Percentiles rank a stretch among this genome's conserved stretches.
phyloP scores from a whole-genome alignment of 2,113 vertebrate species.

The Cavia porcellus region DNA sequence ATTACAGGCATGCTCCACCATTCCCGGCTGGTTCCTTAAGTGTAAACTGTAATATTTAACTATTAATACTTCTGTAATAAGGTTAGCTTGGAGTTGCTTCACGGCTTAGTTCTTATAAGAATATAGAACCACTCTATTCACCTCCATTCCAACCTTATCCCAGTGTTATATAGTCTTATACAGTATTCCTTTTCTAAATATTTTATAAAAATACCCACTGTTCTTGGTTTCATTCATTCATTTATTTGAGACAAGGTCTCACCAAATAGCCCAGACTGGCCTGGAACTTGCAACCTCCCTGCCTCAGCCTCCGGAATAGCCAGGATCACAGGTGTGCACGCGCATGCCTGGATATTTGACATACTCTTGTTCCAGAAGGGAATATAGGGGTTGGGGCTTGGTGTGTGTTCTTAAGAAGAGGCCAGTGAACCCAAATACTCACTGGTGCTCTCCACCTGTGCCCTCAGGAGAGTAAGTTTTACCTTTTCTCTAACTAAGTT shows the following conservation, averaged over 20 bases:
- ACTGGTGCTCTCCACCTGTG: no score
- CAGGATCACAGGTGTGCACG: no score
- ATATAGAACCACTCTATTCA: background rate
- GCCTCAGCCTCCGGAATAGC: background rate
- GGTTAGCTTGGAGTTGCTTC: background rate
- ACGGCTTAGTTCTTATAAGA: constrained; percentile 27
- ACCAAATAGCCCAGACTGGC: background rate
- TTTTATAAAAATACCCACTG: background rate
- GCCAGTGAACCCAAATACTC: constrained; percentile 4
- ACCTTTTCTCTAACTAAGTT: background rate
- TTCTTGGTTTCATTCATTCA: background rate
- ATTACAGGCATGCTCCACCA: no score
- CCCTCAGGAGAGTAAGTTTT: constrained; percentile 18
- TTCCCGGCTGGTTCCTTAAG: background rate
- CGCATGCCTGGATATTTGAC: background rate
- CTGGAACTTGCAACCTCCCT: background rate
- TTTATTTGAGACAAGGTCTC: background rate
- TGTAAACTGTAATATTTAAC: background rate
- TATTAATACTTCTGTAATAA: constrained; percentile 45
- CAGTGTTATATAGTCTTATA: background rate
- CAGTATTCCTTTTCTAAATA: background rate
- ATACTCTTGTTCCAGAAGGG: background rate
- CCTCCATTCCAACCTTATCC: background rate
- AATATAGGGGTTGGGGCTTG: background rate
- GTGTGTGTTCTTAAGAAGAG: background rate